phyloP scores from a whole-genome alignment of 2,113 vertebrate species.

The Brachirus orientalis region DNA sequence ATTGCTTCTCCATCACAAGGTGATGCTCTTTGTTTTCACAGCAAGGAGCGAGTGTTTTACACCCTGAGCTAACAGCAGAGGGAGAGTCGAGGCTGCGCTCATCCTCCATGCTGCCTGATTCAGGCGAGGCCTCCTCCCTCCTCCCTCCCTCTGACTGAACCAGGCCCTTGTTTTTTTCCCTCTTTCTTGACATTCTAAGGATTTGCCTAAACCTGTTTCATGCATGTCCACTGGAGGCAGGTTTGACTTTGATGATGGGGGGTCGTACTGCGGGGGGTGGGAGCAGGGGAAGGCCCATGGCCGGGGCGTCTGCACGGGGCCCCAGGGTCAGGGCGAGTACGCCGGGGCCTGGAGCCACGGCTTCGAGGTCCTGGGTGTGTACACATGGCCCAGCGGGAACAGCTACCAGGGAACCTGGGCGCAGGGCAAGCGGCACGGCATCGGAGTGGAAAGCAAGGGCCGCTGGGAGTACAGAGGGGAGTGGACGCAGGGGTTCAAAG shows the following conservation, averaged over 20 bases:
- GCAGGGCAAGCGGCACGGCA: slow-evolving; percentile 96
- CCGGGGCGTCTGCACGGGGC: slow-evolving; percentile 96
- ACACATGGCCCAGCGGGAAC: slow-evolving; percentile 98
- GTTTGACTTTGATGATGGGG: slow-evolving; percentile 99
- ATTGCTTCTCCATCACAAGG: slow-evolving; percentile 41
- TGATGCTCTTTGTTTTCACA: slow-evolving; percentile 35
- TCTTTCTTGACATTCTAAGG: slow-evolving; percentile 81
- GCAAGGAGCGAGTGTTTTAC: slow-evolving; percentile 30
- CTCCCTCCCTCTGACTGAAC: slow-evolving; percentile 49
- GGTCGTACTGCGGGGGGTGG: slow-evolving; percentile 99
- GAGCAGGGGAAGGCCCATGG: slow-evolving; percentile 98
- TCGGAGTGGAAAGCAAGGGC: slow-evolving; percentile 97
- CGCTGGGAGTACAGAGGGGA: slow-evolving; percentile 98
- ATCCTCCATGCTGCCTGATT: slow-evolving; percentile 53
- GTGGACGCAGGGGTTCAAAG: slow-evolving; percentile 99
- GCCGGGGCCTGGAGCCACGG: slow-evolving; percentile 97
- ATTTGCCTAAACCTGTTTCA: slow-evolving; percentile 85
- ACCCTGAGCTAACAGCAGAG: slow-evolving; percentile 31
- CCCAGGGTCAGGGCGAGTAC: slow-evolving; percentile 98
- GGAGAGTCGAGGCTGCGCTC: slow-evolving; percentile 42
- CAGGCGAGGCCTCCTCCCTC: slow-evolving; percentile 53
- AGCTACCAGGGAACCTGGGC: slow-evolving; percentile 98
- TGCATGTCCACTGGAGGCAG: slow-evolving; percentile 89
- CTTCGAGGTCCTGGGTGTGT: slow-evolving; percentile 97
- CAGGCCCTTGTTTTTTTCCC: slow-evolving; percentile 48